These are phyloP conservation scores for Neomicropteryx cornuta DNA, from an alignment of 1,140 invertebrate genomes.

Conservation along the genomic window DNA sequence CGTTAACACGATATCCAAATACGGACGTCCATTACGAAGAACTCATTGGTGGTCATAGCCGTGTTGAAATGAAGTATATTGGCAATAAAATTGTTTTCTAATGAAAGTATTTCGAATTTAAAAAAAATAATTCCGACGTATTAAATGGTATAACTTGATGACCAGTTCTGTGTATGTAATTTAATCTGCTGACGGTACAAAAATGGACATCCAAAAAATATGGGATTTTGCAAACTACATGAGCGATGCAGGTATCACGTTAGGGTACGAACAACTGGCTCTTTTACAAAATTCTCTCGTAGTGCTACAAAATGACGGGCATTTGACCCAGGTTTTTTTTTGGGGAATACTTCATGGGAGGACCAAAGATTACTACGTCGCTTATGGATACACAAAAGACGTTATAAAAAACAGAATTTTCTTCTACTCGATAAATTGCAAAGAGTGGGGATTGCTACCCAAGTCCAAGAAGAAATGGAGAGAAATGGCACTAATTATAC, in stretches of 20 bases:
- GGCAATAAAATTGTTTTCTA: too few species aligned
- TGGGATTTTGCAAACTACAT: slow-evolving; percentile 32
- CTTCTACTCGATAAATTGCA: slow-evolving; percentile 58
- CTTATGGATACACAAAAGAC: slow-evolving; percentile 58
- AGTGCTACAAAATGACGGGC: slow-evolving; percentile 62
- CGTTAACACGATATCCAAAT: too few species aligned
- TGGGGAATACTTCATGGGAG: slow-evolving; percentile 62
- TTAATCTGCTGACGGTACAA: too few species aligned
- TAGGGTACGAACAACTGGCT: slow-evolving; percentile 51
- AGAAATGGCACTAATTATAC: slow-evolving; percentile 40
- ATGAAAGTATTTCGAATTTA: too few species aligned
- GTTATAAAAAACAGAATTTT: slow-evolving; percentile 50
- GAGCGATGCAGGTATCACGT: slow-evolving; percentile 43
- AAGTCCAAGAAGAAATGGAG: slow-evolving; percentile 45
- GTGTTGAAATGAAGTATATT: too few species aligned
- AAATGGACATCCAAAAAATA: slow-evolving; percentile 28
- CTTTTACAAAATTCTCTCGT: slow-evolving; percentile 57
- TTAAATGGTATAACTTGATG: too few species aligned
- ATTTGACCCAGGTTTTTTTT: slow-evolving; percentile 59
- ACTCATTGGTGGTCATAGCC: too few species aligned
- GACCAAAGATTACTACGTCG: slow-evolving; percentile 59
- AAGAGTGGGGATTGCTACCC: slow-evolving; percentile 57
- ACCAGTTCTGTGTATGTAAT: too few species aligned
- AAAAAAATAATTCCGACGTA: too few species aligned
- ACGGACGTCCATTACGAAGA: too few species aligned